phyloP scores from a whole-genome alignment of 2,888 invertebrate species.

The Belgica antarctica region DNA sequence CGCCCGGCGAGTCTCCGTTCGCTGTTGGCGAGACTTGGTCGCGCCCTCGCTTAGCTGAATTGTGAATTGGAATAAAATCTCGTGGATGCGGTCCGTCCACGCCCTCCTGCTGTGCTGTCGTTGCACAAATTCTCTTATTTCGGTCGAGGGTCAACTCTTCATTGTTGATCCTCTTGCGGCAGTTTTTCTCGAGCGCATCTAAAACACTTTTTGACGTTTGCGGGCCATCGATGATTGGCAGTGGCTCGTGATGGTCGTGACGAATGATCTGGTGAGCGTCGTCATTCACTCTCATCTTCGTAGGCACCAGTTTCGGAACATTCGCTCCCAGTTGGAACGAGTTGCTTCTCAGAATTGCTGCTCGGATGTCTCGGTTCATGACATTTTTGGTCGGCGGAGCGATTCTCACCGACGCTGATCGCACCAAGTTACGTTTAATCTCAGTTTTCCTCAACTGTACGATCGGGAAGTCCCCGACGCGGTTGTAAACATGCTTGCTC shows the following conservation, averaged over 20 bases:
- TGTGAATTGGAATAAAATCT: not conserved
- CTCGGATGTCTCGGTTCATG: constrained; percentile 25
- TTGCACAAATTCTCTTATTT: constrained; percentile 30
- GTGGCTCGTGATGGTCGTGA: constrained; percentile 14
- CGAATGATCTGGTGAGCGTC: constrained; percentile 31
- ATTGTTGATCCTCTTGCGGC: constrained; percentile 35
- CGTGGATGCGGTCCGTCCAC: not conserved
- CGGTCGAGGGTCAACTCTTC: constrained; percentile 35
- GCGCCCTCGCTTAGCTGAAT: constrained; percentile 25
- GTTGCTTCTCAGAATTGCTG: constrained; percentile 32
- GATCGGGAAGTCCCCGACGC: constrained; percentile 30
- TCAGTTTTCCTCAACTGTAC: constrained; percentile 31
- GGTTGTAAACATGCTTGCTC: constrained; percentile 5
- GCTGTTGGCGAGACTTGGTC: constrained; percentile 14
- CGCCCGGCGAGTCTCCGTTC: not conserved
- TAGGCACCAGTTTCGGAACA: constrained; percentile 18
- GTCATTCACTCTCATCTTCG: constrained; percentile 31
- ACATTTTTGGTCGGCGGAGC: constrained; percentile 33
- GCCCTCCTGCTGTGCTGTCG: not conserved
- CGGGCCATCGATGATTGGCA: not conserved
- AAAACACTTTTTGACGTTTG: constrained; percentile 29
- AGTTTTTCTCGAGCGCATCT: constrained; percentile 36
- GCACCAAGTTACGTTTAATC: not conserved
- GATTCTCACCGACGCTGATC: constrained; percentile 31
- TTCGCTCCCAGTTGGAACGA: constrained; percentile 11